Base-by-base conservation (phyloP, 53 echinoderm and acorn worm genomes). In the Astropecten irregularis region DNA sequence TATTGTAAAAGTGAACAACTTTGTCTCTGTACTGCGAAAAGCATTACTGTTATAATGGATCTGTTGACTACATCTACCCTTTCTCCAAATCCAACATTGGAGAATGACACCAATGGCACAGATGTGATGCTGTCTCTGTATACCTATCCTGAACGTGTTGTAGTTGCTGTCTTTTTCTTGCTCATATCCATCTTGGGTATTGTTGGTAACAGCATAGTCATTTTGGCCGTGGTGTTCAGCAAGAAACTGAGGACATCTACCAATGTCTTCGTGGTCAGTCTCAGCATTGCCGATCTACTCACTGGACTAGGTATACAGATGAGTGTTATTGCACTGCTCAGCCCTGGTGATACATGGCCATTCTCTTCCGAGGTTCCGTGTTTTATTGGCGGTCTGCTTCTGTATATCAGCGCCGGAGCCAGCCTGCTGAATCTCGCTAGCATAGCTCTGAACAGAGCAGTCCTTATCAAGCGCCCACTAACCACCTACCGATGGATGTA, bases 221-320 rank as follows among this genome's bases (percentile, higher is more conserved):
- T 92, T 21, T 7, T 81, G 13, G 88, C 92, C n/a, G 86, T 89
- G 1, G 59, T 83, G 19, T 68, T 69, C 19, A 76, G 82, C 8
- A 53, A 65, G 31, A 89, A 92, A 36, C 86, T 92, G 0, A 60
- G 60, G 37, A 92, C 86, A 14, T 46, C 56, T 21, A 88, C 92
- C 22, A 92, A 92, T 23, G 89, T 68, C 25, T 92, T 92, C 35
- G 89, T 89, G 27, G 89, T 89, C 34, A 92, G 81, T 34, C 68
- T 92, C 0, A 82, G 86, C 38, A 34, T 67, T 15, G 85, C 92
- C 6, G 92, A 92, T 38, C 72, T 92, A 3, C 40, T 89, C 2
- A 49, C 81, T 0, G 72, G 85, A 28, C 68, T 89, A 33, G 63
- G 48, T 37, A 3, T 85, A 20, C 49, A 69, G 20, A 85, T 85